A percentile compares a stretch with the other conserved stretches of the same genome.
Conservation (phyloP, 2,797 vertebrate species). For the Odontamblyopus rebecca region DNA sequence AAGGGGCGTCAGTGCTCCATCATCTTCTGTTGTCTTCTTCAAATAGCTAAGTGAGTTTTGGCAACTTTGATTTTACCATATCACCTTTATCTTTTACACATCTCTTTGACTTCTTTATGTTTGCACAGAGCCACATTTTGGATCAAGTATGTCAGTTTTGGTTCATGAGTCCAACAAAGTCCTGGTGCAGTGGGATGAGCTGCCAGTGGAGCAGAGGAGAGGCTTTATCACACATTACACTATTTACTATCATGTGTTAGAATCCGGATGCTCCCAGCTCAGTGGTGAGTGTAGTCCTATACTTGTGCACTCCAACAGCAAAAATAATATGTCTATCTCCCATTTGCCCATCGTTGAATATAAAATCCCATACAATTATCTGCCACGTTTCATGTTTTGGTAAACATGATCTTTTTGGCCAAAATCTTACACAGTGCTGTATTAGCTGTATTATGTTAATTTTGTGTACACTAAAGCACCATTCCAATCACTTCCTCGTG, state of each 20-base stretch:
- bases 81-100: not conserved
- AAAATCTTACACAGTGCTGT: not conserved
- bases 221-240: constrained; percentile 77
- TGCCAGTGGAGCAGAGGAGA: constrained; percentile 56
- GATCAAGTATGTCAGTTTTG: constrained; percentile 56
- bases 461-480: not conserved
- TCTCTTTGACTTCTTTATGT: constrained; percentile 3
- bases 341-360: not conserved
- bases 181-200: constrained; percentile 67
- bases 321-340: not conserved
- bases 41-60: constrained; percentile 71
- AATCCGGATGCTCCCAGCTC: constrained; percentile 27
- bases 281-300: constrained; percentile 46
- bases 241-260: constrained; percentile 55
- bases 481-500: not conserved
- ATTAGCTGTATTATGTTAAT: not conserved
- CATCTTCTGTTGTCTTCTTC: constrained; percentile 62
- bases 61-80: not conserved
- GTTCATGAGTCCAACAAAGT: constrained; percentile 30
- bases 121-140: constrained; percentile 63
- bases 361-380: not conserved
- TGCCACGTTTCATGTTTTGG: not conserved
- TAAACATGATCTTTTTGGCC: not conserved
- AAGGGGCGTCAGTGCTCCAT: constrained; percentile 66
- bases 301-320: not conserved